phyloP scores from a whole-genome alignment of 2,888 invertebrate species.

The Lagria hirta region DNA sequence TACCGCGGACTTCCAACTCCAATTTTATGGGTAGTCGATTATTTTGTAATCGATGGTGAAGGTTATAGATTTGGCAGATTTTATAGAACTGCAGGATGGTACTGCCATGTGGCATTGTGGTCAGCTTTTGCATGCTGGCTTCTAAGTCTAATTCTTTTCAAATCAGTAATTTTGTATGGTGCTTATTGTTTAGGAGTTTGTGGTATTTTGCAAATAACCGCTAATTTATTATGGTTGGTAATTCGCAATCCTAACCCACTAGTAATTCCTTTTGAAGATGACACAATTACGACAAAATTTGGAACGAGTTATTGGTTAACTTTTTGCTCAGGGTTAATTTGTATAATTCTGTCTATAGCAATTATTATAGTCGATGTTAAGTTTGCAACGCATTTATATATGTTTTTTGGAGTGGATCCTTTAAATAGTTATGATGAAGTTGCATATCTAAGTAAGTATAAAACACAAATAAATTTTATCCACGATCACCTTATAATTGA shows the following conservation, averaged over 20 bases:
- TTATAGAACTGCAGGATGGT: conserved; percentile 62
- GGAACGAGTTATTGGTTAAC: conserved; percentile 60
- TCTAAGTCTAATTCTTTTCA: conserved; percentile 57
- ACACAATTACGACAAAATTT: conserved; percentile 51
- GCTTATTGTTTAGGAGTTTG: conserved; percentile 56
- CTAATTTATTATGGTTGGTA: conserved; percentile 57
- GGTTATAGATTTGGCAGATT: conserved; percentile 60
- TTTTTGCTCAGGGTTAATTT: conserved; percentile 55
- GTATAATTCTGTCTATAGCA: conserved; percentile 51
- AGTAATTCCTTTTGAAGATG: conserved; percentile 57
- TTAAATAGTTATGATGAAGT: conserved; percentile 56
- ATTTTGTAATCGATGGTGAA: conserved; percentile 64
- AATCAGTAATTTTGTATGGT: conserved; percentile 58
- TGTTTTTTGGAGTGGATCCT: conserved; percentile 58
- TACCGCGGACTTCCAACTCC: conserved; percentile 59
- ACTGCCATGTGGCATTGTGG: conserved; percentile 61
- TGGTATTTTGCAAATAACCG: conserved; percentile 56
- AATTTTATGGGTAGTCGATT: conserved; percentile 63
- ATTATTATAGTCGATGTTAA: conserved; percentile 54
- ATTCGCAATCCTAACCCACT: conserved; percentile 57
- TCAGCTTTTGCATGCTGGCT: conserved; percentile 61
- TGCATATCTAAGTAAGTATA: conserved; percentile 53
- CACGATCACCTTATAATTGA: too few species aligned
- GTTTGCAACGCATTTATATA: conserved; percentile 52
- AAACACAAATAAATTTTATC: too few species aligned